These are phyloP conservation scores for Sicus ferrugineus DNA, from an alignment of 2,888 invertebrate species.

Conservation along the genomic window DNA sequence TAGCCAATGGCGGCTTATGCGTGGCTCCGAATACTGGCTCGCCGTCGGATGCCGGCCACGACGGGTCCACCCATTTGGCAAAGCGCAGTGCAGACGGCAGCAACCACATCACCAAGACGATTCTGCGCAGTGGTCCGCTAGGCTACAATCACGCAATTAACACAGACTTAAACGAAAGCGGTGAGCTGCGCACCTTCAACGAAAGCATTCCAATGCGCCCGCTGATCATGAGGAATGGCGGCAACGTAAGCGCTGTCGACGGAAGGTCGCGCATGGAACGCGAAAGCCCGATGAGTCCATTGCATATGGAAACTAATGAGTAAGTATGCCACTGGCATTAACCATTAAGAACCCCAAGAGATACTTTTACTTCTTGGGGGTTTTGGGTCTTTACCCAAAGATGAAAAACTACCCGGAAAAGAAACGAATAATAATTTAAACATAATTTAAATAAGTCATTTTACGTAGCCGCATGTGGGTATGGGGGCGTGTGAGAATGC, in stretches of 20 bases:
- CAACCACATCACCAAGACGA: conserved; percentile 62
- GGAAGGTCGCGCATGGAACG: conserved; percentile 36
- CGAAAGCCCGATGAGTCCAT: conserved; percentile 12
- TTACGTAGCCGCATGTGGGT: too few relatives aligned
- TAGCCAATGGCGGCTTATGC: conserved; percentile 48
- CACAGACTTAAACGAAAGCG: conserved; percentile 43
- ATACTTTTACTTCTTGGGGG: too few relatives aligned
- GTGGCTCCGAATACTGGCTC: not conserved
- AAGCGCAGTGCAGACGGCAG: conserved; percentile 62
- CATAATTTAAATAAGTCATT: too few relatives aligned
- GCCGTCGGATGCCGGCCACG: not conserved
- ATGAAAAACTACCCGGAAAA: too few relatives aligned
- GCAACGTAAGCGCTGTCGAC: conserved; percentile 40
- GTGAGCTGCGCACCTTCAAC: conserved; percentile 57
- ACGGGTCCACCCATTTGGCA: conserved; percentile 37
- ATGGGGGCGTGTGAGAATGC: too few relatives aligned
- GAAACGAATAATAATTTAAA: too few relatives aligned
- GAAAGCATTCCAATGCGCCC: conserved; percentile 79
- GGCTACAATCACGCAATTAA: conserved; percentile 34
- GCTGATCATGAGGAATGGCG: conserved; percentile 55
- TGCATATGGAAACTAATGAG: conserved; percentile 51
- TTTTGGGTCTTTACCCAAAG: too few relatives aligned
- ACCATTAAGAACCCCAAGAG: too few relatives aligned
- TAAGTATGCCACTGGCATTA: conserved; percentile 49
- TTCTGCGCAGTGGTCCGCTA: conserved; percentile 54